A percentile compares a stretch with the other conserved stretches of the same genome.
These are phyloP conservation scores for Anhinga rufa DNA, from an alignment of 2,113 vertebrate species.

Conservation along the genomic window DNA sequence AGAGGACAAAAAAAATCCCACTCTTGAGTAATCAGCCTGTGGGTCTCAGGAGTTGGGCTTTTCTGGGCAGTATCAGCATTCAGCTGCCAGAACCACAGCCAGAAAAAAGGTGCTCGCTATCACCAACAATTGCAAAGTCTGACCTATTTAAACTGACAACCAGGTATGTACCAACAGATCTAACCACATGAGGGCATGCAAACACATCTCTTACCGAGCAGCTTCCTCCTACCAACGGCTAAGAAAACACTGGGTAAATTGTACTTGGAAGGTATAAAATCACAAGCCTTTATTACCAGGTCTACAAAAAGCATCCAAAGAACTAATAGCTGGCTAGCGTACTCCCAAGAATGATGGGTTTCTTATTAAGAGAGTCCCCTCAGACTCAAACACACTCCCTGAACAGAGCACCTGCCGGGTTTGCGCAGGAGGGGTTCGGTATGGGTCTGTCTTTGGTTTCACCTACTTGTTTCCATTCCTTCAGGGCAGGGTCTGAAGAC, in stretches of 20 bases:
- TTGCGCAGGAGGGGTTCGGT: rapidly evolving
- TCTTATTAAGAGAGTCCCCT: not conserved
- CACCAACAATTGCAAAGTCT: not conserved
- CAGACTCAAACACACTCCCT: not conserved
- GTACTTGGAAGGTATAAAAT: not conserved
- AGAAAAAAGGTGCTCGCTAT: not conserved
- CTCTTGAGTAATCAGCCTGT: not conserved
- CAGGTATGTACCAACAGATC: not conserved
- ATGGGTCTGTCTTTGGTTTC: not conserved
- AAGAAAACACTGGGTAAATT: not conserved
- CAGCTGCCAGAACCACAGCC: not conserved
- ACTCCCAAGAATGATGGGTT: not conserved
- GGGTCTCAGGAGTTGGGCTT: not conserved
- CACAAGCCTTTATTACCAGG: not conserved
- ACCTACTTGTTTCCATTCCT: constrained; percentile 91
- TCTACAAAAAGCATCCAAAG: not conserved
- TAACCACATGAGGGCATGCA: constrained; percentile 16
- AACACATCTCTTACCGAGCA: not conserved
- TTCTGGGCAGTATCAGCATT: not conserved
- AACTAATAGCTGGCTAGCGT: not conserved
- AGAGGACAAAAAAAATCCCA: not conserved
- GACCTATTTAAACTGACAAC: not conserved
- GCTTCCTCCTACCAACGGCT: not conserved
- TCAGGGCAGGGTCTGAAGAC: constrained; percentile 54
- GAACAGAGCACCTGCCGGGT: not conserved